A percentile compares a stretch with the other conserved stretches of the same genome.
Evolutionary conservation across 2,113 vertebrate species (phyloP).

Genomic region (Sorex fumeus): DNA sequence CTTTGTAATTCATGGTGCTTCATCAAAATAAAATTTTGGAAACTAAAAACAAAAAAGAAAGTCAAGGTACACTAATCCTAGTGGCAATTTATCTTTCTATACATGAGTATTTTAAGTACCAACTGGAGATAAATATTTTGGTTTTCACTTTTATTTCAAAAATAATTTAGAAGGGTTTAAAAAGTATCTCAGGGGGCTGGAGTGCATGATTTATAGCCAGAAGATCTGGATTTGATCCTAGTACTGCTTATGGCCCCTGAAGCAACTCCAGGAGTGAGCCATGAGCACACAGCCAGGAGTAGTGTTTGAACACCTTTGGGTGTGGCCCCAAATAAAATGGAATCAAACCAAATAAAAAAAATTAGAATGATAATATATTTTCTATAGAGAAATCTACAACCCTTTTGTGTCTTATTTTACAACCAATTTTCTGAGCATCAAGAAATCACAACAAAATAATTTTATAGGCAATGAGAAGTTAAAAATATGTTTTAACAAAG

Average conservation of each 20-base stretch:
- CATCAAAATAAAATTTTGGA: too few relatives aligned
- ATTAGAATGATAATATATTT: not conserved
- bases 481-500: not conserved
- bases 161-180: not conserved
- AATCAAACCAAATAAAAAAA: too few relatives aligned
- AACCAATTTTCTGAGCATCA: not conserved
- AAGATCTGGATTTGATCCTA: too few relatives aligned
- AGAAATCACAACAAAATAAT: not conserved
- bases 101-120: not conserved
- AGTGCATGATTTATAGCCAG: too few relatives aligned
- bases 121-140: not conserved
- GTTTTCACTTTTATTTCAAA: slow-evolving; percentile 7
- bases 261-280: too few relatives aligned
- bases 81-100: not conserved
- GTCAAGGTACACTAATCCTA: not conserved
- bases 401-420: not conserved
- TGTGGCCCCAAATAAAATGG: too few relatives aligned
- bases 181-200: too few relatives aligned
- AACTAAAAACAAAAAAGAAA: not conserved
- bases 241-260: too few relatives aligned
- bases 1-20: too few relatives aligned
- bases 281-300: too few relatives aligned
- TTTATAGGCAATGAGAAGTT: slow-evolving; percentile 44
- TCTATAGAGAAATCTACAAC: not conserved
- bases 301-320: too few relatives aligned